Evolutionary conservation across 2,888 invertebrate genomes (phyloP).

Genomic region (Malacosoma neustria): DNA sequence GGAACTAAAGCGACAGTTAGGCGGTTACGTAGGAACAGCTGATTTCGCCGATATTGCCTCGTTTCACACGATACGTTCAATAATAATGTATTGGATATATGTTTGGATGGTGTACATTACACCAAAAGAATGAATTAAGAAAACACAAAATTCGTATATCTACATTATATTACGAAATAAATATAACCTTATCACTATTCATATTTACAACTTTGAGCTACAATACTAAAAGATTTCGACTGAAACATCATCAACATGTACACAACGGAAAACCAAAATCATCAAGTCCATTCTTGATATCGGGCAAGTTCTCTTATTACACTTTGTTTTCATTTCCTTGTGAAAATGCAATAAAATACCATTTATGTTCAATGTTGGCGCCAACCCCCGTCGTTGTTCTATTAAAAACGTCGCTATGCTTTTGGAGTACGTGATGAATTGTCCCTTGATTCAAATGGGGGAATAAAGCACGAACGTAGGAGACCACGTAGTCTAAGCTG

Average conservation of each 20-base stretch:
- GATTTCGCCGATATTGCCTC: conserved; percentile 39
- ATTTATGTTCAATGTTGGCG: conserved; percentile 88
- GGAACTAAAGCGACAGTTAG: conserved; percentile 27
- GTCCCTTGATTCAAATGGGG: conserved; percentile 81
- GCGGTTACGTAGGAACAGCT: conserved; percentile 36
- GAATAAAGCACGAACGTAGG: conserved; percentile 89
- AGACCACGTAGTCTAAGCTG: conserved; percentile 91
- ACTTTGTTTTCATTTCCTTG: conserved; percentile 3
- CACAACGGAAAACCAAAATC: too few relatives aligned
- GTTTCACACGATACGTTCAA: conserved; percentile 34
- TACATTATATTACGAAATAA: too few relatives aligned
- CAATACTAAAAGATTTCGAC: too few relatives aligned
- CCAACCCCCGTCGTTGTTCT: conserved; percentile 87
- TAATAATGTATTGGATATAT: too few relatives aligned
- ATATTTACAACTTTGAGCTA: too few relatives aligned
- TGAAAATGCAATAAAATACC: conserved; percentile 87
- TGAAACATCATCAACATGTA: too few relatives aligned
- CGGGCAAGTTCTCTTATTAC: neutral
- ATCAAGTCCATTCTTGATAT: too few relatives aligned
- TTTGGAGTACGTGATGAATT: conserved; percentile 84
- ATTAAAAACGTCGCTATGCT: conserved; percentile 87
- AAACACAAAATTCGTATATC: too few relatives aligned
- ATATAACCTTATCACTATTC: too few relatives aligned
- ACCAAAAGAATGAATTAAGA: too few relatives aligned
- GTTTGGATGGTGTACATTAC: too few relatives aligned